A percentile compares a stretch with the other conserved stretches of the same genome.
Conservation (phyloP, 2,888 invertebrate genomes). For the Leptinotarsa juncta region DNA sequence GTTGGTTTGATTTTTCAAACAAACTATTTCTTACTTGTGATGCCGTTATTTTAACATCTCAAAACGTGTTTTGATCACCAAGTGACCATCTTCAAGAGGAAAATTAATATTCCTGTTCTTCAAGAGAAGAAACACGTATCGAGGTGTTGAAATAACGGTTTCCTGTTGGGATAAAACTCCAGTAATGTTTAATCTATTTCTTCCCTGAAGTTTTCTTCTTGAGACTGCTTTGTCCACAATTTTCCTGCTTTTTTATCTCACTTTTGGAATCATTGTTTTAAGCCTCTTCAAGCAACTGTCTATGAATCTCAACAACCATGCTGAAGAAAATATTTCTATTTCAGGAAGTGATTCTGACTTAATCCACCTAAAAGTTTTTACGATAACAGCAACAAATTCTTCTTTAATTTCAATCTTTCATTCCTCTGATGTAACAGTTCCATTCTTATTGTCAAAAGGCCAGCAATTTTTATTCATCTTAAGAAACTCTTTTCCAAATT, state of each 20-base stretch:
- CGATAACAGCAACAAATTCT: not conserved
- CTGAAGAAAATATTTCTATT: conserved; percentile 1
- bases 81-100: too few relatives aligned
- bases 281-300: not conserved
- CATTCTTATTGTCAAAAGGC: not conserved
- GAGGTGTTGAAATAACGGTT: too few relatives aligned
- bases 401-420: not conserved
- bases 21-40: too few relatives aligned
- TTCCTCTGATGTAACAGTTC: not conserved
- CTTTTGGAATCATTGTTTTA: not conserved
- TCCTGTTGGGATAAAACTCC: too few relatives aligned
- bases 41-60: too few relatives aligned
- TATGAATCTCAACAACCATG: not conserved
- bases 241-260: not conserved
- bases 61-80: too few relatives aligned
- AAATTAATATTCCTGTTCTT: too few relatives aligned
- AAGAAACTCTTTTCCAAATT: not conserved
- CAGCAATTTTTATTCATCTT: not conserved
- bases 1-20: too few relatives aligned
- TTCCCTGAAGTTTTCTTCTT: not conserved
- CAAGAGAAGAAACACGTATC: too few relatives aligned
- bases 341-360: not conserved
- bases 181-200: too few relatives aligned
- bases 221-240: not conserved
- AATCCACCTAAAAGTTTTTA: not conserved